Evolutionary conservation across 2,888 invertebrate species (phyloP).

Genomic region (Acleris cristana): DNA sequence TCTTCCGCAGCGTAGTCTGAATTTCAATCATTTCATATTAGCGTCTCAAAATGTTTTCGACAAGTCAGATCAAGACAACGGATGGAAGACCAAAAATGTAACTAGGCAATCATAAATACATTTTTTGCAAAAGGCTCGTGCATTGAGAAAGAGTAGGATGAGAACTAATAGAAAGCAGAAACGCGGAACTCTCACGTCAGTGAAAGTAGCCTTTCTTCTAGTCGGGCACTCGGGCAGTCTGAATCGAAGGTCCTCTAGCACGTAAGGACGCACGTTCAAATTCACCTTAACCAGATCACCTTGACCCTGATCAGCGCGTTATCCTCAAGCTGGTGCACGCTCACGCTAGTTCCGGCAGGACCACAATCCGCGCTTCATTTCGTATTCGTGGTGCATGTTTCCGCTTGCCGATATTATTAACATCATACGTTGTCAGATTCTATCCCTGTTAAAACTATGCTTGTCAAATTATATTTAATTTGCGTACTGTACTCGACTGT

Average conservation of each 20-base stretch:
- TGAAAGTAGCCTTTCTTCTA: conserved; percentile 32
- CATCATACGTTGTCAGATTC: conserved; percentile 73
- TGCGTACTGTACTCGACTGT: not conserved
- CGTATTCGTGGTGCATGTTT: conserved; percentile 76
- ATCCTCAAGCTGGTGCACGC: conserved; percentile 59
- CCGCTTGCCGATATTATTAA: conserved; percentile 79
- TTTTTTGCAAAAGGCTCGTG: not conserved
- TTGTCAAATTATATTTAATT: not conserved
- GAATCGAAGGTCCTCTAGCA: conserved; percentile 24
- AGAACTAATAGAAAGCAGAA: conserved; percentile 17
- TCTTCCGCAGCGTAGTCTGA: conserved; percentile 68
- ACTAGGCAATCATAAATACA: not conserved
- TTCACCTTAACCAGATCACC: conserved; percentile 43
- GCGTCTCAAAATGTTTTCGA: conserved; percentile 20
- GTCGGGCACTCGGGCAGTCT: conserved; percentile 9
- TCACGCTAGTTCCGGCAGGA: conserved; percentile 57
- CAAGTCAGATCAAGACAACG: not conserved
- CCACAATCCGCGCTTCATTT: conserved; percentile 62
- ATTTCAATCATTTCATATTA: conserved; percentile 56
- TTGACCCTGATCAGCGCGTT: conserved; percentile 61
- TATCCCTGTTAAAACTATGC: conserved; percentile 34
- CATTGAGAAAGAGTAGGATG: not conserved
- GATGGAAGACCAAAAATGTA: not conserved
- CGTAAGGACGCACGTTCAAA: conserved; percentile 29
- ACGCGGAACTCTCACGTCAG: conserved; percentile 13